Percentiles rank a stretch among this genome's conserved stretches.
Conservation (phyloP, 2,888 invertebrate genomes). For the Zonitis immaculata region DNA sequence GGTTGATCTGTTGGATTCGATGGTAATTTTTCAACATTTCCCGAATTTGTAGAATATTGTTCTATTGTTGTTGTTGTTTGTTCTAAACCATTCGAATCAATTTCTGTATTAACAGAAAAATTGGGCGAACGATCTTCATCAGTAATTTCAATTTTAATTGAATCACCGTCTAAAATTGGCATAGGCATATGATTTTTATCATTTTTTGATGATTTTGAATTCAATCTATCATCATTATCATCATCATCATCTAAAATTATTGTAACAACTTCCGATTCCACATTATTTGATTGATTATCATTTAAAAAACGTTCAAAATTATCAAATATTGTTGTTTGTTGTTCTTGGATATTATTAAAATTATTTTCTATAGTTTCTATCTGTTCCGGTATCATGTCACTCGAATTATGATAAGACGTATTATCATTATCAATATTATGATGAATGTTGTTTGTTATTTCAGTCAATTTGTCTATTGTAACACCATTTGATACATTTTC, state of each 20-base stretch:
- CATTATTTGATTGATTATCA: not conserved
- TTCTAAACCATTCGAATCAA: conserved; percentile 1
- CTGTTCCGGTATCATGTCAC: too few relatives aligned
- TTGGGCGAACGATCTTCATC: conserved; percentile 15
- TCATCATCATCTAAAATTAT: conserved; percentile 11
- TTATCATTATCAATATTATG: not conserved
- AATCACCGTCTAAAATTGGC: not conserved
- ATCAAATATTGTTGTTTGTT: not conserved
- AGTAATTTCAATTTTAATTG: conserved; percentile 13
- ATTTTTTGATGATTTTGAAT: not conserved
- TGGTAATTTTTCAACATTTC: not conserved
- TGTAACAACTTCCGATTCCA: not conserved
- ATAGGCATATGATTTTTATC: not conserved
- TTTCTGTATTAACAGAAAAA: conserved; percentile 7
- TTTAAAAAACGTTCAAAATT: not conserved
- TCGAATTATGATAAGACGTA: not conserved
- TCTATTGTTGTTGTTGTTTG: conserved; percentile 1
- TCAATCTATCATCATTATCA: conserved; percentile 4
- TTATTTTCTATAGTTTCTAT: not conserved
- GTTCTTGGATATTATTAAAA: not conserved
- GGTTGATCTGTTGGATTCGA: not conserved
- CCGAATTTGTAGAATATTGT: not conserved
- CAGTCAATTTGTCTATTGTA: not conserved
- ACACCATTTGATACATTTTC: not conserved
- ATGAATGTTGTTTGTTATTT: not conserved